Conservation (phyloP, 2,888 invertebrate genomes). For the Agrotis ipsilon region DNA sequence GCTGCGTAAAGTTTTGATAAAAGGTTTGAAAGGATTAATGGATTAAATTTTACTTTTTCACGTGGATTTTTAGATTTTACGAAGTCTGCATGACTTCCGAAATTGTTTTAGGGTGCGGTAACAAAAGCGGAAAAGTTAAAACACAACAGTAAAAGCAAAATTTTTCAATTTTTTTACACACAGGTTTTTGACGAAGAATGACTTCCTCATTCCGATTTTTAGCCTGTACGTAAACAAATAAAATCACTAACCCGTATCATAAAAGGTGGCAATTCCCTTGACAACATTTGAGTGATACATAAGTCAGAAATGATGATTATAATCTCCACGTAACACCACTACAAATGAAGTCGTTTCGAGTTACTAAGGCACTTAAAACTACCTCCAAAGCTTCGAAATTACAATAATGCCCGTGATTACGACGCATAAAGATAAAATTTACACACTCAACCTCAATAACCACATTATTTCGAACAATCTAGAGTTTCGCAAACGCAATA, state of each 20-base stretch:
- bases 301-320: neutral
- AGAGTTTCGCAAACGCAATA: slow-evolving; percentile 71
- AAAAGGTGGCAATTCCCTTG: neutral
- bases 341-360: slow-evolving; percentile 3
- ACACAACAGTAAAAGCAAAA: neutral
- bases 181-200: neutral
- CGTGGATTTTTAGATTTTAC: slow-evolving; percentile 45
- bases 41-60: slow-evolving; percentile 57
- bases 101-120: slow-evolving; percentile 26
- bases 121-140: slow-evolving; percentile 29
- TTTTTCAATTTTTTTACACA: no score
- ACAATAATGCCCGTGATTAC: slow-evolving; percentile 46
- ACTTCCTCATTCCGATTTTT: neutral
- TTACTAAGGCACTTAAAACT: neutral
- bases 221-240: no score
- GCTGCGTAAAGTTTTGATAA: slow-evolving; percentile 54
- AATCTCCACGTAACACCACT: neutral
- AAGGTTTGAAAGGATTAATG: slow-evolving; percentile 56
- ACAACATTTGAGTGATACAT: neutral
- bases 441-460: slow-evolving; percentile 25
- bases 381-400: slow-evolving; percentile 18
- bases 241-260: neutral
- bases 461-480: slow-evolving; percentile 46
- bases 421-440: slow-evolving; percentile 51
- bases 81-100: slow-evolving; percentile 37